These are phyloP conservation scores for Latrodectus elegans DNA, from an alignment of 2,888 invertebrate genomes.

Conservation along the genomic window DNA sequence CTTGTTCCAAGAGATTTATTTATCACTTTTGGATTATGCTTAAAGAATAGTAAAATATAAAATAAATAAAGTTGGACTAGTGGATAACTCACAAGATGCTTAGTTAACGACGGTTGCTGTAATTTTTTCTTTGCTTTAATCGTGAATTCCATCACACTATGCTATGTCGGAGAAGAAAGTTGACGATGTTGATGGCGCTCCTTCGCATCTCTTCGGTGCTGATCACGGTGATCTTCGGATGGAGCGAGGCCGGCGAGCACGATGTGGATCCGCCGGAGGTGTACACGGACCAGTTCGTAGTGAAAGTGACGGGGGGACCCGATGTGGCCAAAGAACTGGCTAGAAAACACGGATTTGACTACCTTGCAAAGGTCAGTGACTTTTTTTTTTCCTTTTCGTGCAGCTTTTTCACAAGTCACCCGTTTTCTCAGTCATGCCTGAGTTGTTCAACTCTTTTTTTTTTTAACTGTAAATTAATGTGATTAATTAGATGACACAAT, in stretches of 20 bases:
- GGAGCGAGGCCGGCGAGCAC: background rate
- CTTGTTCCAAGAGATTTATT: background rate
- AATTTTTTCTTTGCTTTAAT: background rate
- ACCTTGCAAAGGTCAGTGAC: conserved; percentile 86
- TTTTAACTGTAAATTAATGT: no score
- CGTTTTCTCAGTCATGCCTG: no score
- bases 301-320: conserved; percentile 84
- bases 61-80: background rate
- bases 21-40: background rate
- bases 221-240: background rate
- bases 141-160: conserved; percentile 35
- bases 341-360: conserved; percentile 86
- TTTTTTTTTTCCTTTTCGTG: conserved; percentile 25
- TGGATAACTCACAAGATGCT: conserved; percentile 18
- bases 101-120: conserved; percentile 24
- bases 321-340: conserved; percentile 85
- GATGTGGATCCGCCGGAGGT: conserved; percentile 30
- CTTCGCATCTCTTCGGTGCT: conserved; percentile 2
- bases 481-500: no score
- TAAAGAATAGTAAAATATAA: background rate
- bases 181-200: conserved; percentile 4
- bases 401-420: background rate
- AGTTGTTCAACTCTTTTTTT: no score
- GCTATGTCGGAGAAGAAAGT: conserved; percentile 44
- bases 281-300: conserved; percentile 90